Evolutionary conservation across 2,888 invertebrate species (phyloP), one percentile per base, ranked within the genome.

Genomic region (Anticlea derivata): DNA sequence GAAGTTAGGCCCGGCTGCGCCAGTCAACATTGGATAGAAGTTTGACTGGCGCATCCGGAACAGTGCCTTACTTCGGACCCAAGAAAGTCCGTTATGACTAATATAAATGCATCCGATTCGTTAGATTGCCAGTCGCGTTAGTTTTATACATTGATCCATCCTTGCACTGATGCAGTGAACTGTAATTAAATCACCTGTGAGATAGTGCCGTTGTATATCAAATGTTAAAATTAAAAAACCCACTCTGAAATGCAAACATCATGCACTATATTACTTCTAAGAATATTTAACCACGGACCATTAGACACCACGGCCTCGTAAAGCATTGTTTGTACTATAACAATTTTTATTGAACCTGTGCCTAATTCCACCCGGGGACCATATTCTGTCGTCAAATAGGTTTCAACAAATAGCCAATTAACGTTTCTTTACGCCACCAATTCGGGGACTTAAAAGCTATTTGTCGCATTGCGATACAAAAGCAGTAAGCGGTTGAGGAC

Each of bases 391-490:
- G 24, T 41, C 10, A 31, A 33, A 23, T 31, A 31, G 11, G 10
- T 11, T 17, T 33, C 27, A 65, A 70, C 66, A 69, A 65, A 68
- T 60, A 61, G 61, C 65, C 63, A 52, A 59, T 47, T 10, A 50
- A 52, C 50, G 50, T 57, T 34, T 46, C 45, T 5, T 38, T 41
- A 3, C n/a, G n/a, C 7, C 11, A 50, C 53, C 50, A 12, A 50
- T 58, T 17, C 37, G 24, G 31, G 44, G 37, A 20, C 22, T 17
- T 17, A 17, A 3, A 4, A 70, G 68, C 66, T 58, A 66, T 66
- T 67, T 56, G 60, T 66, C 73, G 55, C 45, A 40, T 48, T 64
- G 53, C 30, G 31, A 51, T 41, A 63, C 65, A 26, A 24, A 73
- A 71, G 74, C 72, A 51, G 54, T 53, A 58, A 66, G 60, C 61